Conservation (phyloP, 2,888 invertebrate species). For the Meloe dianella region DNA sequence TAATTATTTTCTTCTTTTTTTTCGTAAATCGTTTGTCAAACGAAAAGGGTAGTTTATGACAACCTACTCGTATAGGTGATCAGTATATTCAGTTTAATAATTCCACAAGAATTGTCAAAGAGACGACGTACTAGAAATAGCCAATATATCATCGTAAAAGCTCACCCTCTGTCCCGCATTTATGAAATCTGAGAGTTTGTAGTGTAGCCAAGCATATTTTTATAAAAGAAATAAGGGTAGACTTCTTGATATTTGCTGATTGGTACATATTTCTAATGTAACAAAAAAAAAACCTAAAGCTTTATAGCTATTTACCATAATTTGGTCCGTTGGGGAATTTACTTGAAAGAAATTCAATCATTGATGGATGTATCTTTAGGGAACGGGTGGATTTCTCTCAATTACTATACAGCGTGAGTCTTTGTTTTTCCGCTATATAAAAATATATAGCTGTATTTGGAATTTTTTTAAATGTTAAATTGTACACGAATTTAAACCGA, state of each 20-base stretch:
- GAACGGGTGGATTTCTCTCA: neutral
- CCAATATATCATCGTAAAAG: neutral
- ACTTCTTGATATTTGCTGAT: conserved; percentile 8
- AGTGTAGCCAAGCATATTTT: neutral
- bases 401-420: neutral
- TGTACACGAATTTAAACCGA: conserved; percentile 11
- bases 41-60: neutral
- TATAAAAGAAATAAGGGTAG: neutral
- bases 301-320: conserved; percentile 8
- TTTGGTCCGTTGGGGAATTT: conserved; percentile 10
- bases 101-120: conserved; percentile 9
- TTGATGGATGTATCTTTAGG: neutral
- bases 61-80: too few relatives aligned
- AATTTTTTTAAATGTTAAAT: neutral
- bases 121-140: neutral
- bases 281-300: neutral
- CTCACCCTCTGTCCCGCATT: neutral
- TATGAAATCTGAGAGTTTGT: conserved; percentile 5
- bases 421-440: too few relatives aligned
- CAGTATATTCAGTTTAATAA: neutral
- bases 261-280: neutral
- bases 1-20: neutral
- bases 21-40: neutral
- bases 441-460: too few relatives aligned
- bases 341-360: conserved; percentile 1